phyloP scores from a whole-genome alignment of 1,140 invertebrate genomes.

The Anastrepha ludens region DNA sequence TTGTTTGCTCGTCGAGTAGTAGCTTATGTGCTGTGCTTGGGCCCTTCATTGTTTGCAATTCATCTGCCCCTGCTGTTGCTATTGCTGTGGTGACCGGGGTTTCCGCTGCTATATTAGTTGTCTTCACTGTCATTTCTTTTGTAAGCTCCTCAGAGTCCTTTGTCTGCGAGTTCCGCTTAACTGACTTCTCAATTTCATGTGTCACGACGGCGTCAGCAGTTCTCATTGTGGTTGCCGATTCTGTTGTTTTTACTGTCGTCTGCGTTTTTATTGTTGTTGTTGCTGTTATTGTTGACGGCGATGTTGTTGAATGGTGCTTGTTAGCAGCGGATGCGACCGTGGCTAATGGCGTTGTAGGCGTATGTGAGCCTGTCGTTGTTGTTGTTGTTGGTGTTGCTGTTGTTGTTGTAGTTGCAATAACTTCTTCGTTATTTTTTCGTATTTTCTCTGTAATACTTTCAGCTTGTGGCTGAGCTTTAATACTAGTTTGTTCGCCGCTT shows the following conservation, averaged over 20 bases:
- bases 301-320: neutral
- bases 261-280: conserved; percentile 44
- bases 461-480: neutral
- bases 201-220: neutral
- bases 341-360: conserved; percentile 34
- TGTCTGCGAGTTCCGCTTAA: conserved; percentile 39
- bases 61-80: conserved; percentile 44
- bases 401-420: conserved; percentile 22
- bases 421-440: conserved; percentile 34
- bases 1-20: neutral
- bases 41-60: conserved; percentile 1
- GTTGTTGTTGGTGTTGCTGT: conserved; percentile 52
- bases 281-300: conserved; percentile 16
- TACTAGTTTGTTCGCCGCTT: neutral
- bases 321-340: neutral
- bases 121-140: neutral
- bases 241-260: neutral
- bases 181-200: conserved; percentile 24
- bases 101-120: neutral
- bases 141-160: neutral
- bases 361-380: neutral
- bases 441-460: conserved; percentile 17
- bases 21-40: neutral
- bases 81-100: conserved; percentile 41
- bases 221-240: neutral